Conservation (phyloP, 2,888 invertebrate species). For the Sisyra terminalis region DNA sequence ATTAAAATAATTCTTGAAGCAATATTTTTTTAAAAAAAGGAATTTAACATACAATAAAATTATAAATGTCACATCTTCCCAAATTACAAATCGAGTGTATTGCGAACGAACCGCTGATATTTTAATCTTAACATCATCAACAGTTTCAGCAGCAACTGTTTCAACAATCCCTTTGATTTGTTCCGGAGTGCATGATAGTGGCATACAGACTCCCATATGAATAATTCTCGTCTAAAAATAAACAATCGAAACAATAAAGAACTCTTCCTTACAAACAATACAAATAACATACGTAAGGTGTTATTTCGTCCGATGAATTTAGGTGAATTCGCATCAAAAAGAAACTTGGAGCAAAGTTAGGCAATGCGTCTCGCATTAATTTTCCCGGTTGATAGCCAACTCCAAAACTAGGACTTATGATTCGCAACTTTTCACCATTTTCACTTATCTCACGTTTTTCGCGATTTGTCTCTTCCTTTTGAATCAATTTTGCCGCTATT, state of each 20-base stretch:
- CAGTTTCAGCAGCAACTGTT: conserved; percentile 30
- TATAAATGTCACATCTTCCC: conserved; percentile 53
- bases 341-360: conserved; percentile 52
- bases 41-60: conserved; percentile 42
- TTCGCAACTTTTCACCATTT: background rate
- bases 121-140: conserved; percentile 30
- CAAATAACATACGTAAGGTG: background rate
- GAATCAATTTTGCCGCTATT: too few species aligned
- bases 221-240: conserved; percentile 45
- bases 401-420: conserved; percentile 12
- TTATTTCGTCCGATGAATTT: conserved; percentile 25
- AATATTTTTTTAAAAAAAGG: background rate
- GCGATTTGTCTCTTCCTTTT: too few species aligned
- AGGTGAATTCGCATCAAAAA: conserved; percentile 43
- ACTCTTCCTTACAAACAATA: background rate
- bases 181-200: conserved; percentile 43
- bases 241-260: conserved; percentile 5
- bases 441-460: too few species aligned
- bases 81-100: conserved; percentile 44
- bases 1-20: background rate
- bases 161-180: conserved; percentile 42
- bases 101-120: conserved; percentile 52
- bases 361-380: conserved; percentile 21
- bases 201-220: conserved; percentile 61
- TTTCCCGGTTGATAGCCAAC: conserved; percentile 19